Conservation (phyloP, 2,113 vertebrate genomes). For the Pyrgilauda ruficollis region DNA sequence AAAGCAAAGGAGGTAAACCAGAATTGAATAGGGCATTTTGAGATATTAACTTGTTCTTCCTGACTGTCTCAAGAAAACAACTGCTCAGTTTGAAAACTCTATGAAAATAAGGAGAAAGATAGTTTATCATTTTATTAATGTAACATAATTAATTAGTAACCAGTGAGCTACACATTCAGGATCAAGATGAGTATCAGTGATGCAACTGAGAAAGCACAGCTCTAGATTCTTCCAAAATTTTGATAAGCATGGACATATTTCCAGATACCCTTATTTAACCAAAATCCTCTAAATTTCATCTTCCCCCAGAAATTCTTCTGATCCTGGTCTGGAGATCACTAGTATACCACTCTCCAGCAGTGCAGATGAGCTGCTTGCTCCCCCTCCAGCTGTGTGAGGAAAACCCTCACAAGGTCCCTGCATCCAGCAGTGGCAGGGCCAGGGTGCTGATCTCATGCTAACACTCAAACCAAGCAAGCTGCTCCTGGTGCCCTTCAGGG, state of each 20-base stretch:
- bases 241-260: not conserved
- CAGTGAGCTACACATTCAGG: not conserved
- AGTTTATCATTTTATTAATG: not conserved
- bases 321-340: accelerated
- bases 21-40: not conserved
- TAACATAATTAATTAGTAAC: not conserved
- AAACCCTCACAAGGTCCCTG: too few species aligned
- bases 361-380: not conserved
- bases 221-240: not conserved
- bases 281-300: not conserved
- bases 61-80: not conserved
- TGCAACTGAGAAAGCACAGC: not conserved
- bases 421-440: not conserved
- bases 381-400: not conserved
- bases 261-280: not conserved
- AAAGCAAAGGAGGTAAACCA: not conserved
- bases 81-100: not conserved
- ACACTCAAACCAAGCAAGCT: not conserved
- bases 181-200: not conserved
- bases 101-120: not conserved
- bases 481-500: accelerated
- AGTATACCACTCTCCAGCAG: not conserved
- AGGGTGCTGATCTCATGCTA: not conserved
- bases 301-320: not conserved
- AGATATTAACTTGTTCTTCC: not conserved